phyloP scores from a whole-genome alignment of 2,797 vertebrate genomes.

The Liasis olivaceus region DNA sequence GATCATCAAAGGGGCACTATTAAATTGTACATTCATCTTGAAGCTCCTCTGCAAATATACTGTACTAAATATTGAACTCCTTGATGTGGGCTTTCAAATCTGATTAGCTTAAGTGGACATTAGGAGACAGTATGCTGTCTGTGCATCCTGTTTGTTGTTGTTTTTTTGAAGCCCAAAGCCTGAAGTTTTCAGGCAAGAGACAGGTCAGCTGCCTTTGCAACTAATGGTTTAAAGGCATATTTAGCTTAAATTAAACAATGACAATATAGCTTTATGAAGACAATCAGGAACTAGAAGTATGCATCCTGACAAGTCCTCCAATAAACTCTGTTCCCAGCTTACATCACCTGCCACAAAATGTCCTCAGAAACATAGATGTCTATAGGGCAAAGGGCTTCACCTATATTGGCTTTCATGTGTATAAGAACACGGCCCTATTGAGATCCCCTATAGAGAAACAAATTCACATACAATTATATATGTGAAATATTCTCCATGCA shows the following conservation, averaged over 20 bases:
- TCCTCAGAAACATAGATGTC: neutral
- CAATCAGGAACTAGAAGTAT: neutral
- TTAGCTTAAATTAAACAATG: neutral
- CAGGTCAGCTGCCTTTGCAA: neutral
- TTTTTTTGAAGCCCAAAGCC: neutral
- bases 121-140: neutral
- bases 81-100: slow-evolving; percentile 20
- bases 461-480: neutral
- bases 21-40: slow-evolving; percentile 41
- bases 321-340: neutral
- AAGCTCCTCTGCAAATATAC: slow-evolving; percentile 6
- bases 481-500: neutral
- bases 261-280: neutral
- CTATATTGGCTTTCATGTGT: neutral
- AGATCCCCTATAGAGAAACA: neutral
- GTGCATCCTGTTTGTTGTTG: neutral
- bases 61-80: slow-evolving; percentile 4
- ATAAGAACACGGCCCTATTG: neutral
- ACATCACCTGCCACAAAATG: neutral
- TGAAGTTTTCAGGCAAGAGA: neutral
- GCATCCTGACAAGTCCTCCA: neutral
- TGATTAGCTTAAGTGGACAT: slow-evolving; percentile 18
- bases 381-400: neutral
- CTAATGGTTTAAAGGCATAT: neutral
- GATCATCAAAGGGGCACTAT: slow-evolving; percentile 29